Conservation (phyloP, 2,797 vertebrate species). For the Synaphobranchus kaupii region DNA sequence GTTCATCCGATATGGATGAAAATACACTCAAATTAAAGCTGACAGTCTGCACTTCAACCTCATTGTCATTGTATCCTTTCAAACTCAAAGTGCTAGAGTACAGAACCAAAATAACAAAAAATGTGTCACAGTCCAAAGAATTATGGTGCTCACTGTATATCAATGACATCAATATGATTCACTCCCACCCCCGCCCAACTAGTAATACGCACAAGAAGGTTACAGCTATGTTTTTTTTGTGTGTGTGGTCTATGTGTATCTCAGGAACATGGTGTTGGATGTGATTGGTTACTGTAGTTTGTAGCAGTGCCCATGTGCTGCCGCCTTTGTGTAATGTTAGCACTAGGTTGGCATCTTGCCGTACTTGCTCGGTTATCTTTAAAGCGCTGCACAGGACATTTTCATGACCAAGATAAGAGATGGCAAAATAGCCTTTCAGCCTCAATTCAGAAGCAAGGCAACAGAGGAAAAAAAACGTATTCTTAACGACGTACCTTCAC, state of each 20-base stretch:
- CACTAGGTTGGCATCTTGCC: neutral
- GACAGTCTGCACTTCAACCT: too few relatives aligned
- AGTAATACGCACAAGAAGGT: too few relatives aligned
- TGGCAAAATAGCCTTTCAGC: neutral
- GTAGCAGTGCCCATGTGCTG: neutral
- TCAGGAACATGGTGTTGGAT: neutral
- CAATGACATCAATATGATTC: too few relatives aligned
- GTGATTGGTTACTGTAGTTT: neutral
- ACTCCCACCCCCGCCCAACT: too few relatives aligned
- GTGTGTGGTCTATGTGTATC: neutral
- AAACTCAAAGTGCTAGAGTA: too few relatives aligned
- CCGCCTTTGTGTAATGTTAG: neutral
- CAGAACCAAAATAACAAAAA: too few relatives aligned
- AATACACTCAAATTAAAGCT: too few relatives aligned
- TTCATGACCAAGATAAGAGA: neutral
- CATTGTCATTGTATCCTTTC: too few relatives aligned
- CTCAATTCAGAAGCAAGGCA: neutral
- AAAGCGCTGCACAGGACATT: neutral
- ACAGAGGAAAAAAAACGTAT: constrained; percentile 3
- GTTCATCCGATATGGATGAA: too few relatives aligned
- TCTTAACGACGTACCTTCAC: constrained; percentile 78
- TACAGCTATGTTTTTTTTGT: too few relatives aligned
- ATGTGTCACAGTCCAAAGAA: too few relatives aligned
- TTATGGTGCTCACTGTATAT: too few relatives aligned
- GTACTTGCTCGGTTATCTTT: neutral